Conservation (phyloP, 2,113 vertebrate genomes). For the Mellivora capensis region DNA sequence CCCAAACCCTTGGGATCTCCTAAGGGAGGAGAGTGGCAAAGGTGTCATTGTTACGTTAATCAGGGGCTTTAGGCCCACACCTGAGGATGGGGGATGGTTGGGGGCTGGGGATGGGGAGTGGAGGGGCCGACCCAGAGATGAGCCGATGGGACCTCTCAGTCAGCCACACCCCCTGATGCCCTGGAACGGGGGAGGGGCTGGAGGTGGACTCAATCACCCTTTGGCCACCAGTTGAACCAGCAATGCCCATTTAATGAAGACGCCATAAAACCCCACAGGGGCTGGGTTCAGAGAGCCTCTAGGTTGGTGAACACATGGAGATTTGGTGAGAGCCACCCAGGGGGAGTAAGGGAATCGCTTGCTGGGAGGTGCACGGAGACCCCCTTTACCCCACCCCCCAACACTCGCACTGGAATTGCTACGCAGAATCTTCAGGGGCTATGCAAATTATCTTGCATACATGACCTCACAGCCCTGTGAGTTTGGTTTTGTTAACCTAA, state of each 20-base stretch:
- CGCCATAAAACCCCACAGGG: not conserved
- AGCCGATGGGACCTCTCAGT: not conserved
- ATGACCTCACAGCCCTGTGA: not conserved
- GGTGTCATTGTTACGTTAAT: no score
- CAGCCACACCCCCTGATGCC: not conserved
- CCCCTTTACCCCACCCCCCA: accelerated
- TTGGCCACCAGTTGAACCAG: not conserved
- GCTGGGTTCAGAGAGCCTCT: not conserved
- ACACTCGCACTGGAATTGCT: accelerated
- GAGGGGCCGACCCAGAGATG: not conserved
- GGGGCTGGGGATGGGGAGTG: no score
- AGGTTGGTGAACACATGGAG: accelerated
- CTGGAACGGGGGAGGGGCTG: not conserved
- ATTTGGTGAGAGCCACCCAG: not conserved
- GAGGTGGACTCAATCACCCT: not conserved
- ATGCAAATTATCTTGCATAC: accelerated
- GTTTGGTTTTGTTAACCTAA: not conserved
- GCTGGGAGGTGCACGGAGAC: no score
- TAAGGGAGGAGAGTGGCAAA: no score
- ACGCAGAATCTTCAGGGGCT: not conserved
- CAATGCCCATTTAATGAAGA: not conserved
- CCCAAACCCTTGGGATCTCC: not conserved
- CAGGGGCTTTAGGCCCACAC: not conserved
- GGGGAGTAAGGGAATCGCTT: not conserved
- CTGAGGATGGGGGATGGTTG: not conserved